Evolutionary conservation across 2,888 invertebrate genomes (phyloP).

Genomic region (Zeuzera pyrina): DNA sequence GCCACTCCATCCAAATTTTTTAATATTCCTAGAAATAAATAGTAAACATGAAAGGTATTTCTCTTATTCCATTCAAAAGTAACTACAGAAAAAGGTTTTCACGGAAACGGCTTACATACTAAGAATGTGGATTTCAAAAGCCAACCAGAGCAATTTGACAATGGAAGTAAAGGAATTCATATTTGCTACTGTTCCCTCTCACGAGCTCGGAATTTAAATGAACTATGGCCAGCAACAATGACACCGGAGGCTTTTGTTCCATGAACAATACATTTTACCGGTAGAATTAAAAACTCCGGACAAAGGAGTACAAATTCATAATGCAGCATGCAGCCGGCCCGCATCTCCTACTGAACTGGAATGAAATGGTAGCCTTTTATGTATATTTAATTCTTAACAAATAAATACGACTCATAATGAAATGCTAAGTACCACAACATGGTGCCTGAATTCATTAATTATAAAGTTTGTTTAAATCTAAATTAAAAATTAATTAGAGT

Average conservation of each 20-base stretch:
- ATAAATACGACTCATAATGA: too few species aligned
- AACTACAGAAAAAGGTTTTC: too few species aligned
- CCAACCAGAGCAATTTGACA: conserved; percentile 59
- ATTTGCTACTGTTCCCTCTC: conserved; percentile 69
- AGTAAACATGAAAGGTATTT: too few species aligned
- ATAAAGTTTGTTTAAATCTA: too few species aligned
- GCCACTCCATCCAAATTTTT: too few species aligned
- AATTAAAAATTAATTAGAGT: too few species aligned
- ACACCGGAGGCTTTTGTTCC: conserved; percentile 67
- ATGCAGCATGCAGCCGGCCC: conserved; percentile 41
- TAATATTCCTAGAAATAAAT: too few species aligned
- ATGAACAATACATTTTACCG: conserved; percentile 68
- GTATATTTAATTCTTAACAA: too few species aligned
- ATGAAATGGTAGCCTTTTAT: too few species aligned
- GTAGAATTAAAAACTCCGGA: conserved; percentile 68
- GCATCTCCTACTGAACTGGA: neutral
- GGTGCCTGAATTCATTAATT: too few species aligned
- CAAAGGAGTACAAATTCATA: conserved; percentile 70
- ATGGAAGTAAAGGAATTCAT: conserved; percentile 67
- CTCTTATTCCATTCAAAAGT: too few species aligned
- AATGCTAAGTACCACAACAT: too few species aligned
- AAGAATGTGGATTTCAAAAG: conserved; percentile 34
- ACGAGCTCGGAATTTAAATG: conserved; percentile 68
- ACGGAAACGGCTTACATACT: conserved; percentile 6
- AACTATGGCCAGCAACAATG: conserved; percentile 71